Conservation (phyloP, 1,140 invertebrate genomes). For the Telenomus remus region DNA sequence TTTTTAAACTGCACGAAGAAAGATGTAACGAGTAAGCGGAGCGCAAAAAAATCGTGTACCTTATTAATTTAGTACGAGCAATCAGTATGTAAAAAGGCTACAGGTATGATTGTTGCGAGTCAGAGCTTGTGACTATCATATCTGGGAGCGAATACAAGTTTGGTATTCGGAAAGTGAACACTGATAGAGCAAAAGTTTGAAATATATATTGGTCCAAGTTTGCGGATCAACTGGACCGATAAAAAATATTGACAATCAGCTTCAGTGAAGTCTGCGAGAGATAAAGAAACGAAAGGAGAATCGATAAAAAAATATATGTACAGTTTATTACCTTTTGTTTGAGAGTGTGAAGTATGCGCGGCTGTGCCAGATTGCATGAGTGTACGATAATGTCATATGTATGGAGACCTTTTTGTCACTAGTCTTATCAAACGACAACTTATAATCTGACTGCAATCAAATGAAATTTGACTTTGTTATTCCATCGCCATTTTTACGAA, state of each 20-base stretch:
- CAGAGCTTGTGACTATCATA: no score
- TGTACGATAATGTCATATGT: slow-evolving; percentile 25
- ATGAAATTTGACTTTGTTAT: no score
- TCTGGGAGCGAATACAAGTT: not conserved
- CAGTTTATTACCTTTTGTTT: slow-evolving; percentile 41
- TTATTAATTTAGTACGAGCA: slow-evolving; percentile 8
- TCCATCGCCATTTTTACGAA: no score
- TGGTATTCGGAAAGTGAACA: not conserved
- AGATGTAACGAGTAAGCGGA: not conserved
- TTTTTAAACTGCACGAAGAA: slow-evolving; percentile 78
- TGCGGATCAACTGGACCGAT: slow-evolving; percentile 18
- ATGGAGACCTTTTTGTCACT: slow-evolving; percentile 7
- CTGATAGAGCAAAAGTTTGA: slow-evolving; percentile 11
- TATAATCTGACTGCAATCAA: no score
- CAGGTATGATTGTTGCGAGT: no score
- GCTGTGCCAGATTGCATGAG: slow-evolving; percentile 35
- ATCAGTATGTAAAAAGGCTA: not conserved
- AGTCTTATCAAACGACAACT: not conserved
- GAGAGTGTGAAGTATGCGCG: slow-evolving; percentile 31
- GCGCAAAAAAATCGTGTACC: slow-evolving; percentile 1
- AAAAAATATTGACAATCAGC: slow-evolving; percentile 43
- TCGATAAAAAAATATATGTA: slow-evolving; percentile 22
- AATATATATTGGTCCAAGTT: slow-evolving; percentile 31
- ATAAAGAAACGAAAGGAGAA: slow-evolving; percentile 19
- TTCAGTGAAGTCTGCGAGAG: slow-evolving; percentile 33